Evolutionary conservation across 2,113 vertebrate species (phyloP), one percentile per base, ranked within the genome.

Genomic region (Oxyruncus cristatus): DNA sequence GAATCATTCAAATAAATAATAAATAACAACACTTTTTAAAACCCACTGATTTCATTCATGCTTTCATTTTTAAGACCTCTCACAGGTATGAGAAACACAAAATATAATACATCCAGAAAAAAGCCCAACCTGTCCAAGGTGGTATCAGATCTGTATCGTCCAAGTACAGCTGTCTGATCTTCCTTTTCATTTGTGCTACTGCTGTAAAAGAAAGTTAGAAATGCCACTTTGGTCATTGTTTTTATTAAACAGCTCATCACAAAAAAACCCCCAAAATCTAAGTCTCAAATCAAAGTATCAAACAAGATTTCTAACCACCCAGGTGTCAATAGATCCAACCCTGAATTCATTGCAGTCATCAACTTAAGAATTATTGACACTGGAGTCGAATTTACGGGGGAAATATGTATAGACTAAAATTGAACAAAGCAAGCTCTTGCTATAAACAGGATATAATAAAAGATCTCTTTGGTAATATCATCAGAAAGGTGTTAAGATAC

Each of bases 111-210:
- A 53, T 15, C 21, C 42, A 78, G 49, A 58, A 88, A 72, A 97
- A 63, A 27, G 6, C 15, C 88, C 75, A 97, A 98, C 98, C 98
- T 98, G 95, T 98, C 97, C 94, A 98, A 97, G 24, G 95, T 93
- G 50, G 97, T 98, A 78, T 98, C 98, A 65, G 98, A 98, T 85
- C 93, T 97, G 81, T 98, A 97, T 65, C 97, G 94, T 81, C 93
- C 98, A 83, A 98, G 93, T 16, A 72, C 79, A 85, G 93, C 87
- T 91, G 97, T 98, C 39, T 96, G 93, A 67, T 97, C 97, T 75
- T 97, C 88, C 30, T 85, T 97, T 95, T 95, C 97, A 59, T 92
- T 96, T 70, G 56, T 30, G 71, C 59, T 96, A 85, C 94, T 97
- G 56, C 32, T 81, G 44, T 35, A 91, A 95, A 85, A 95, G 94